Evolutionary conservation across 2,113 vertebrate species (phyloP).

Genomic region (Lonchura striata): DNA sequence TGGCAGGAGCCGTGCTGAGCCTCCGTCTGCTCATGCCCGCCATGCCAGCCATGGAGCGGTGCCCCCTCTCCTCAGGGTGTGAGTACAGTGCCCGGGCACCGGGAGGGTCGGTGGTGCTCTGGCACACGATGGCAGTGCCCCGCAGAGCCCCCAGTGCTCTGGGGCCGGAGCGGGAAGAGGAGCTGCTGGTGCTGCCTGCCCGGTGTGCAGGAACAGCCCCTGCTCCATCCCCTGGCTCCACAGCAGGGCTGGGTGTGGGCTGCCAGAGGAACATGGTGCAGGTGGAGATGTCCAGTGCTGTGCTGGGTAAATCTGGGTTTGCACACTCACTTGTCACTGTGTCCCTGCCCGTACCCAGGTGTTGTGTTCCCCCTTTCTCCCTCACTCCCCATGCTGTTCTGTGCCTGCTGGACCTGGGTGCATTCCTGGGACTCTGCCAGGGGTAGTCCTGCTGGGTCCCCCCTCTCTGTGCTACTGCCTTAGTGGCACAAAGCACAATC

Average conservation of each 20-base stretch:
- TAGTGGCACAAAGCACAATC: neutral
- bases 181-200: neutral
- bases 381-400: accelerated
- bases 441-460: accelerated
- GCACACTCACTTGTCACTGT: accelerated
- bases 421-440: accelerated
- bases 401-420: neutral
- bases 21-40: constrained; percentile 24
- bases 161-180: accelerated
- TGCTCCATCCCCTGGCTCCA: accelerated
- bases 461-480: accelerated
- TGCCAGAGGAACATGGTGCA: accelerated
- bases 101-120: neutral
- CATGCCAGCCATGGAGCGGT: neutral
- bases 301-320: neutral
- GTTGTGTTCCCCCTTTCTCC: neutral
- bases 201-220: neutral
- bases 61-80: neutral
- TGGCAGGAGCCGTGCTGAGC: constrained; percentile 35
- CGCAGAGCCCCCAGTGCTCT: neutral
- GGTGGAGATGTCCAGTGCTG: accelerated
- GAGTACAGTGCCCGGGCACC: neutral
- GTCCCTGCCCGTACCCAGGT: accelerated
- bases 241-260: neutral
- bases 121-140: neutral